phyloP scores from a whole-genome alignment of 2,888 invertebrate genomes.

The Slavum lentiscoides region DNA sequence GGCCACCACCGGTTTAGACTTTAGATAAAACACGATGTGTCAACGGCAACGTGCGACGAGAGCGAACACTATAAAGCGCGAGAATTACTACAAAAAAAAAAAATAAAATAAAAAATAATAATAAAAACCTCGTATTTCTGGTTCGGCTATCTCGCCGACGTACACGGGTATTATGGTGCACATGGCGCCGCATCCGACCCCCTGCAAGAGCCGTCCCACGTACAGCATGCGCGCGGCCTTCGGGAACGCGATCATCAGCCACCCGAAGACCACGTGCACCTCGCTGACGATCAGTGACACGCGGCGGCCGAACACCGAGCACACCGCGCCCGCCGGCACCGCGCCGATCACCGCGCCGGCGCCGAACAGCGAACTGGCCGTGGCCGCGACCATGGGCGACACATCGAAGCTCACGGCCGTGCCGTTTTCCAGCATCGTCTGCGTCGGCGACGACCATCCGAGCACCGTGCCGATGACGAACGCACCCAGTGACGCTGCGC shows the following conservation, averaged over 20 bases:
- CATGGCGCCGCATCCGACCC: slow-evolving; percentile 72
- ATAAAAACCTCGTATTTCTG: slow-evolving; percentile 71
- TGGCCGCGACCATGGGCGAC: slow-evolving; percentile 69
- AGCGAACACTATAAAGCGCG: too few relatives aligned
- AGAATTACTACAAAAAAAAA: too few relatives aligned
- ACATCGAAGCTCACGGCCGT: slow-evolving; percentile 64
- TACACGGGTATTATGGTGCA: slow-evolving; percentile 87
- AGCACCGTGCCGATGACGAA: slow-evolving; percentile 76
- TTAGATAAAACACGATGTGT: too few relatives aligned
- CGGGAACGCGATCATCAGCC: slow-evolving; percentile 74
- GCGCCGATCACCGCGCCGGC: slow-evolving; percentile 79
- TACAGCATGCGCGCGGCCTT: slow-evolving; percentile 68
- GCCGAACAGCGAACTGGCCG: slow-evolving; percentile 40
- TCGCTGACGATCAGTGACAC: slow-evolving; percentile 69
- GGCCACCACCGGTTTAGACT: too few relatives aligned
- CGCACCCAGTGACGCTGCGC: slow-evolving; percentile 73
- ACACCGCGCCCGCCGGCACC: slow-evolving; percentile 70
- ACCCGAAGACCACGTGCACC: slow-evolving; percentile 70
- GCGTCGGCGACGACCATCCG: slow-evolving; percentile 81
- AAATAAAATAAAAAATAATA: too few relatives aligned
- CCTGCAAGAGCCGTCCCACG: slow-evolving; percentile 75
- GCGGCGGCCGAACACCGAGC: slow-evolving; percentile 72
- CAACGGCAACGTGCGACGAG: too few relatives aligned
- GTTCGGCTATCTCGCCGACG: slow-evolving; percentile 84
- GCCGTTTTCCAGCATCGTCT: slow-evolving; percentile 65